These are phyloP conservation scores for Isichthys henryi DNA, from an alignment of 2,113 vertebrate genomes.

Conservation along the genomic window DNA sequence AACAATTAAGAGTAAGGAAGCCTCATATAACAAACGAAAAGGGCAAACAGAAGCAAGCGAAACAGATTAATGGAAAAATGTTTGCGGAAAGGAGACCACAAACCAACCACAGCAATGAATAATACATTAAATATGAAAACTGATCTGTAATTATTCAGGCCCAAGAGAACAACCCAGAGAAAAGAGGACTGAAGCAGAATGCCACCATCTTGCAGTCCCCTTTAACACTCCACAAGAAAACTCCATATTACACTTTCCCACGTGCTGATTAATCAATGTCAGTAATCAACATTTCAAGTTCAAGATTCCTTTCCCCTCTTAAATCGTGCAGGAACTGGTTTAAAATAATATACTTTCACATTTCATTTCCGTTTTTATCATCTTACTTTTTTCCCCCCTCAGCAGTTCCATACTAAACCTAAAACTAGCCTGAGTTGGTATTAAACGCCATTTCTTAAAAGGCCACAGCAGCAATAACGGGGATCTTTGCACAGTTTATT, in stretches of 20 bases:
- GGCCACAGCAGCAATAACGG: not conserved
- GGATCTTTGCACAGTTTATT: not conserved
- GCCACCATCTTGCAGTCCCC: not conserved
- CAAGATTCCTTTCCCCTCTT: not conserved
- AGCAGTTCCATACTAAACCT: not conserved
- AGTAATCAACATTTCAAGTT: not conserved
- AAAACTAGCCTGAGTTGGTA: not conserved
- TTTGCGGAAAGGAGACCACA: not conserved
- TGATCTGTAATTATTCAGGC: conserved; percentile 2
- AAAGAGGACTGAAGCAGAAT: not conserved
- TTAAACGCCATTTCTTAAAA: not conserved
- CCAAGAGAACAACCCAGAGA: conserved; percentile 3
- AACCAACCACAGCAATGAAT: not conserved
- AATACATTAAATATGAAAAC: conserved; percentile 9
- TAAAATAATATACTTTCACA: not conserved
- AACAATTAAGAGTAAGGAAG: not conserved
- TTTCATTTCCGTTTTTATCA: not conserved
- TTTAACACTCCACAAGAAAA: not conserved
- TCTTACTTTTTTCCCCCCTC: not conserved
- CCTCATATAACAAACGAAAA: not conserved
- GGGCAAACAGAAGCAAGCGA: not conserved
- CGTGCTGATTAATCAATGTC: not conserved
- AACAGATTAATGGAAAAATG: not conserved
- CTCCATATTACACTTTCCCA: not conserved
- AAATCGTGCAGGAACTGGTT: not conserved